A percentile compares a stretch with the other conserved stretches of the same genome.
These are phyloP conservation scores for Formicarius rufipectus DNA, from an alignment of 2,113 vertebrate species.

Conservation along the genomic window DNA sequence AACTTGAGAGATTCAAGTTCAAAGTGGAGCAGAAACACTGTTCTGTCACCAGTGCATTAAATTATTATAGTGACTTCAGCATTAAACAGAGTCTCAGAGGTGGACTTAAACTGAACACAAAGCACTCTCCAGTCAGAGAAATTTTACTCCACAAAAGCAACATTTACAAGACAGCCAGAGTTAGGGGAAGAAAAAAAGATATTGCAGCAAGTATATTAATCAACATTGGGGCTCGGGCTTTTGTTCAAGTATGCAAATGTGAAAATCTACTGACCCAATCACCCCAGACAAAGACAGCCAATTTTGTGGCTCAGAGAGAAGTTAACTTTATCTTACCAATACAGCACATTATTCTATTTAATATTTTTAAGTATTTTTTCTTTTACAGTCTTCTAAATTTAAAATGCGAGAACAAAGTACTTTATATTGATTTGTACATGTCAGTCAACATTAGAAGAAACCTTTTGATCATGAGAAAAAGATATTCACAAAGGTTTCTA, in stretches of 20 bases:
- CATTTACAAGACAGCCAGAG: background rate
- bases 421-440: background rate
- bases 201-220: background rate
- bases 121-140: background rate
- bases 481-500: background rate
- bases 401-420: background rate
- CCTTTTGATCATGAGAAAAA: background rate
- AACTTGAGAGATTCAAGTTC: background rate
- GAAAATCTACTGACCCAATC: background rate
- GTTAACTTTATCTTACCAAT: background rate
- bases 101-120: background rate
- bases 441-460: background rate
- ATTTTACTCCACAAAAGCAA: background rate
- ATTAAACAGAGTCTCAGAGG: background rate
- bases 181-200: background rate
- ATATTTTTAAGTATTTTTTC: background rate
- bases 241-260: background rate
- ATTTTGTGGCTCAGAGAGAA: background rate
- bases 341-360: background rate
- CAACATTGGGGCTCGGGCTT: background rate
- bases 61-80: background rate
- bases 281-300: background rate
- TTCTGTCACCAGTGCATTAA: background rate
- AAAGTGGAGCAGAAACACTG: background rate
- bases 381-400: background rate